A percentile compares a stretch with the other conserved stretches of the same genome.
Evolutionary conservation across 2,113 vertebrate genomes (phyloP).

Genomic region (Perca schrenkii): DNA sequence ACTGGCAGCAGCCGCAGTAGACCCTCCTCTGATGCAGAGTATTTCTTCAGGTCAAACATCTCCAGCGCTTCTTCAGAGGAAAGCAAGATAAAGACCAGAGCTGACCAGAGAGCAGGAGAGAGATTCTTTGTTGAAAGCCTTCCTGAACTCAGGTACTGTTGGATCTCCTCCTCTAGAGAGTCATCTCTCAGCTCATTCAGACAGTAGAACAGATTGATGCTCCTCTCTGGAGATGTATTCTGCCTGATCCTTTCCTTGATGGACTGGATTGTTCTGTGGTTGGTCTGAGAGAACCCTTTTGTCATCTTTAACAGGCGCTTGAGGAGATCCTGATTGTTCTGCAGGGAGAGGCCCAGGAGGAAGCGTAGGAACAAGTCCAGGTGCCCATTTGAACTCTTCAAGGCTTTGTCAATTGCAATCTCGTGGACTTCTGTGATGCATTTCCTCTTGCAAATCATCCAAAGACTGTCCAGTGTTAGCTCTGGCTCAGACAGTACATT

Average conservation of each 20-base stretch:
- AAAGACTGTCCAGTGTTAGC: neutral
- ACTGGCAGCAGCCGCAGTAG: neutral
- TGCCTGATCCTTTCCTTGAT: neutral
- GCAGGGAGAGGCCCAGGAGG: constrained; percentile 5
- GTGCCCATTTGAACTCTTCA: constrained; percentile 3
- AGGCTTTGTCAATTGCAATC: neutral
- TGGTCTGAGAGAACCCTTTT: neutral
- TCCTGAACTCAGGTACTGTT: neutral
- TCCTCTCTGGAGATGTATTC: neutral
- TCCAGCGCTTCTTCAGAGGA: neutral
- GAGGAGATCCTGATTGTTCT: neutral
- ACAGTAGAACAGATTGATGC: constrained; percentile 12
- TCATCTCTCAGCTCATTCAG: constrained; percentile 7
- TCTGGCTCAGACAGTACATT: neutral
- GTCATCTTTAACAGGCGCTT: neutral
- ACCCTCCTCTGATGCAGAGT: constrained; percentile 7
- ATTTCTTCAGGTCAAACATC: constrained; percentile 2
- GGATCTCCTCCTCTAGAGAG: neutral
- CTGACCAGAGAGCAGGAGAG: neutral
- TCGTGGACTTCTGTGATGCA: neutral
- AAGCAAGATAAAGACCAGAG: constrained; percentile 11
- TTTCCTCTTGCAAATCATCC: neutral
- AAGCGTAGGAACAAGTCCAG: constrained; percentile 14
- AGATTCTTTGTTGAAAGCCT: neutral
- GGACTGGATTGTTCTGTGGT: neutral